Evolutionary conservation across 2,113 vertebrate species (phyloP).

Genomic region (Trinectes maculatus): DNA sequence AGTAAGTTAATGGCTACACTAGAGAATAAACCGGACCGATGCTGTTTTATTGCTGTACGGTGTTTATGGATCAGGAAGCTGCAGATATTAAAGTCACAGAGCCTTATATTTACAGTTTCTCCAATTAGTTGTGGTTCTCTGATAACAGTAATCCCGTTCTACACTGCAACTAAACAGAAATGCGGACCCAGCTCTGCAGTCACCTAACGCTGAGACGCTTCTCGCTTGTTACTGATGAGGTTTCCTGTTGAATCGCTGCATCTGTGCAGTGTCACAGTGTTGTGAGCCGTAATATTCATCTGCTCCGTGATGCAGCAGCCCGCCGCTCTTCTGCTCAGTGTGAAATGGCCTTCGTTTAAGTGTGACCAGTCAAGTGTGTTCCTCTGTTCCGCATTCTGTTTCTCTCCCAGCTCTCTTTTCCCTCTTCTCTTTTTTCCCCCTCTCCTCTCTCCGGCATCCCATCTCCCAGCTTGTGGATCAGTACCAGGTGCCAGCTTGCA

Average conservation of each 20-base stretch:
- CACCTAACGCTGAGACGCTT: not conserved
- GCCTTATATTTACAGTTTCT: not conserved
- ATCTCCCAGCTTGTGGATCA: slow-evolving; percentile 30
- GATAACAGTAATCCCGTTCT: slow-evolving; percentile 45
- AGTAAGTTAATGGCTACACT: not conserved
- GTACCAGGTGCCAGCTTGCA: slow-evolving; percentile 51
- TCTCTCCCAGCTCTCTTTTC: not conserved
- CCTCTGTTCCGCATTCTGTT: slow-evolving; percentile 5
- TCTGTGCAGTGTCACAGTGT: not conserved
- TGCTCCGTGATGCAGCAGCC: slow-evolving; percentile 14
- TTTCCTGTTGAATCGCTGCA: slow-evolving; percentile 1
- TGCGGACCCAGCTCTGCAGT: slow-evolving; percentile 1
- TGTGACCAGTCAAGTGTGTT: slow-evolving; percentile 35
- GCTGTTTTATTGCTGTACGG: too few species aligned
- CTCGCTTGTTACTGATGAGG: not conserved
- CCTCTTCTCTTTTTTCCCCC: not conserved
- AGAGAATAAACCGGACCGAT: too few species aligned
- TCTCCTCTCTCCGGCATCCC: slow-evolving; percentile 10
- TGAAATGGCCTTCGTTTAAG: slow-evolving; percentile 41
- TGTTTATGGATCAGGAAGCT: not conserved
- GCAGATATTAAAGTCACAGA: not conserved
- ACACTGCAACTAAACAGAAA: slow-evolving; percentile 12
- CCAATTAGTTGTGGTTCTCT: not conserved
- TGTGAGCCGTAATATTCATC: slow-evolving; percentile 29
- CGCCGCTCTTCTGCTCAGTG: slow-evolving; percentile 29